Conservation (phyloP, 2,888 invertebrate genomes). For the Geophilus truncorum region DNA sequence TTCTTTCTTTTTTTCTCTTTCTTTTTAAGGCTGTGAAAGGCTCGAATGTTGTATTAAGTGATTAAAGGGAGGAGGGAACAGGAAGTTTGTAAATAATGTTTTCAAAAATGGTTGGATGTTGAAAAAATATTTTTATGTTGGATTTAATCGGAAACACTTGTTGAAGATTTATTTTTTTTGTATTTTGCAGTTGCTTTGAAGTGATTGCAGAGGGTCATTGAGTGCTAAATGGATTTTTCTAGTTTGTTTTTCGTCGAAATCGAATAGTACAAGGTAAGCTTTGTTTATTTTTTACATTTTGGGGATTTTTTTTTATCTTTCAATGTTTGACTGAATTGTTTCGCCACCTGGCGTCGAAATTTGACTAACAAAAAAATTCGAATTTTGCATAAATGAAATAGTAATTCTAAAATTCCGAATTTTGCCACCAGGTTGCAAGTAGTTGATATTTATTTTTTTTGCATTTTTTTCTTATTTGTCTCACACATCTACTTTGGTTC, state of each 20-base stretch:
- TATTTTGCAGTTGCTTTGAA: background rate
- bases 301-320: background rate
- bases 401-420: too few species aligned
- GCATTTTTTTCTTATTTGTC: background rate
- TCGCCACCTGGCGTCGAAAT: too few species aligned
- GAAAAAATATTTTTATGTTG: background rate
- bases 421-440: too few species aligned
- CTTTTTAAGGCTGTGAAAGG: background rate
- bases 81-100: background rate
- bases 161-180: background rate
- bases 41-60: too few species aligned
- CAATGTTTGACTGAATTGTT: too few species aligned
- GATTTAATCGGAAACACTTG: background rate
- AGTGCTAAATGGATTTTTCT: background rate
- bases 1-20: background rate
- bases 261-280: background rate
- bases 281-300: background rate
- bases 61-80: too few species aligned
- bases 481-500: background rate
- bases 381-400: too few species aligned
- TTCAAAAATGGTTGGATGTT: background rate
- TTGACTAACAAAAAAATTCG: too few species aligned
- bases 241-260: background rate
- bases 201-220: background rate
- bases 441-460: background rate